Conservation (phyloP, 2,888 invertebrate genomes). For the Atherix ibis region DNA sequence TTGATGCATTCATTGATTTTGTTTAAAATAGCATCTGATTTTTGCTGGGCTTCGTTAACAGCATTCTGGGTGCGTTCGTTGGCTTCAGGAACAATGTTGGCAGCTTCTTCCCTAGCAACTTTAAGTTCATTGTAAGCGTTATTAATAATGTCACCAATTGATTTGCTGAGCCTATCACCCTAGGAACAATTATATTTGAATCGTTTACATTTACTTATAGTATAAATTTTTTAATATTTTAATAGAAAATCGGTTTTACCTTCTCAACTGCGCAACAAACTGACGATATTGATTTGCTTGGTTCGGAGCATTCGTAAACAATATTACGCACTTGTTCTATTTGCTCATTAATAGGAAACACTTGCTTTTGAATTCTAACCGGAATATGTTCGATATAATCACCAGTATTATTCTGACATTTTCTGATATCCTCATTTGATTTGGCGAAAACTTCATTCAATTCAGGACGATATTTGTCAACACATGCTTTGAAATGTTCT, state of each 20-base stretch:
- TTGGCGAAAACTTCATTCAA: conserved; percentile 1
- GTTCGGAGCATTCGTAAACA: conserved; percentile 1
- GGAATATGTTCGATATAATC: conserved; percentile 1
- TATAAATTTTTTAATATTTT: too few relatives aligned
- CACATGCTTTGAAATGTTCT: conserved; percentile 1
- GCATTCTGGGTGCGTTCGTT: not conserved
- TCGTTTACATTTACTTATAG: too few relatives aligned
- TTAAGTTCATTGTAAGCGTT: not conserved
- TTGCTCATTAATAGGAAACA: conserved; percentile 2
- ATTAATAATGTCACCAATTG: not conserved
- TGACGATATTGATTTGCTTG: conserved; percentile 1
- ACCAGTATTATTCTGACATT: conserved; percentile 1
- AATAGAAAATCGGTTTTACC: too few relatives aligned
- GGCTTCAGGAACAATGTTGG: not conserved
- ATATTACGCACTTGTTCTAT: conserved; percentile 1
- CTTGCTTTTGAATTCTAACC: conserved; percentile 2
- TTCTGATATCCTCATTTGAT: conserved; percentile 1
- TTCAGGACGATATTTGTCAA: conserved; percentile 4
- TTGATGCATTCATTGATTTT: not conserved
- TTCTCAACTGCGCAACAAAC: not conserved
- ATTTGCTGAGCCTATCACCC: not conserved
- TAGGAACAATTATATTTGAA: too few relatives aligned
- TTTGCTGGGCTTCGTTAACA: not conserved
- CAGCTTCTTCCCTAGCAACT: not conserved
- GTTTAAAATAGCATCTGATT: not conserved